These are phyloP conservation scores for Chelidonichthys spinosus DNA, from an alignment of 2,797 vertebrate species.

Conservation along the genomic window DNA sequence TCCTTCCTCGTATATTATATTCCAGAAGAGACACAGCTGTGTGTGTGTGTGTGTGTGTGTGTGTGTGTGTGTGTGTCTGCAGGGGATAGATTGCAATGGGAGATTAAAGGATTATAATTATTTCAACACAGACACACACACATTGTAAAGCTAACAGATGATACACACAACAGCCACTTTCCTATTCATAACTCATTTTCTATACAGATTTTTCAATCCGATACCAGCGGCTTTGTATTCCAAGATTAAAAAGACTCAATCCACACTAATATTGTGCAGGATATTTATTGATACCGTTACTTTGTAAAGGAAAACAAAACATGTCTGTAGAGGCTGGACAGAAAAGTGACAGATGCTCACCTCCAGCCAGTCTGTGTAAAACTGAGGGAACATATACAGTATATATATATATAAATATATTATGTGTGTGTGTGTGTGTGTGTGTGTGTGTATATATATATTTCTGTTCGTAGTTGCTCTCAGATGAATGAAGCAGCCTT, in stretches of 20 bases:
- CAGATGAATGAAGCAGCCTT: too few species aligned
- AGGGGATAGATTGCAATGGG: slow-evolving; percentile 13
- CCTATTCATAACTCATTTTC: slow-evolving; percentile 27
- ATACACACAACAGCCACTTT: slow-evolving; percentile 6
- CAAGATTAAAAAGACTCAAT: slow-evolving; percentile 16
- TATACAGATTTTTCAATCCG: slow-evolving; percentile 24
- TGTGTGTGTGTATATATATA: too few species aligned
- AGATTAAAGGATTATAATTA: slow-evolving; percentile 25
- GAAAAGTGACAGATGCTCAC: too few species aligned
- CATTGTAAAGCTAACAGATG: neutral
- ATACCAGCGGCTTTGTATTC: slow-evolving; percentile 12
- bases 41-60: slow-evolving; percentile 1
- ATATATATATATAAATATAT: too few species aligned
- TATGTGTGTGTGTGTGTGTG: too few species aligned
- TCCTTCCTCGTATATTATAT: neutral
- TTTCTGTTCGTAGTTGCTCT: too few species aligned
- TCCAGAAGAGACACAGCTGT: neutral
- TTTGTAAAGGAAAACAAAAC: too few species aligned
- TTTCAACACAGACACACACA: neutral
- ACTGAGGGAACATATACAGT: too few species aligned
- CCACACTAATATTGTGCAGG: neutral
- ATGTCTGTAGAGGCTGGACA: too few species aligned
- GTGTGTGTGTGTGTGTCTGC: slow-evolving; percentile 1
- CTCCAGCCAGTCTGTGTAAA: too few species aligned
- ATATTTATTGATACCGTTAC: neutral